Conservation (phyloP, 2,888 invertebrate genomes). For the Harpalus rufipes region DNA sequence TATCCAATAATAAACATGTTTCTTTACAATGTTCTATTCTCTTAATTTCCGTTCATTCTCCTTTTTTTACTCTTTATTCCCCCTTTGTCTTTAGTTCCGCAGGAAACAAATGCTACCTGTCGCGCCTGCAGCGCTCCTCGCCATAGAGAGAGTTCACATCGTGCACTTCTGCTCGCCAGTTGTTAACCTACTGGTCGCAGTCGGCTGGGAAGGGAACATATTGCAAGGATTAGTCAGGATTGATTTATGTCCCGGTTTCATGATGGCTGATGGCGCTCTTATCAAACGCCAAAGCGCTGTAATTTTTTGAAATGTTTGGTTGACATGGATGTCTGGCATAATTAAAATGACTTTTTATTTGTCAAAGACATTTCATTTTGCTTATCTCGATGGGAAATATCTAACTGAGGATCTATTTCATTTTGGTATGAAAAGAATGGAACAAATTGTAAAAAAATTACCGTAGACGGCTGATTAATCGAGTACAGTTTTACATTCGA, state of each 20-base stretch:
- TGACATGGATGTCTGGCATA: conserved; percentile 37
- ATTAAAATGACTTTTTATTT: conserved; percentile 51
- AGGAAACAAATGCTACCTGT: conserved; percentile 57
- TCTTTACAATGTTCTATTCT: too few relatives aligned
- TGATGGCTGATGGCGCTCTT: conserved; percentile 4
- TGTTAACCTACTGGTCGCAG: conserved; percentile 33
- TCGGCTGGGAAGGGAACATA: conserved; percentile 49
- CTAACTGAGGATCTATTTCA: background rate
- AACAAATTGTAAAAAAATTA: background rate
- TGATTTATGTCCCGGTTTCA: conserved; percentile 30
- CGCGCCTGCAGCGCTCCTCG: conserved; percentile 13
- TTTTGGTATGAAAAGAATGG: background rate
- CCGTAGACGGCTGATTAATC: background rate
- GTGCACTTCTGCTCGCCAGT: conserved; percentile 46
- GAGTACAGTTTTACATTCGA: background rate
- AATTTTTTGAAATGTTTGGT: conserved; percentile 51
- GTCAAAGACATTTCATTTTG: conserved; percentile 46
- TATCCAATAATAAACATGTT: too few relatives aligned
- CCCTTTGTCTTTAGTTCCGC: background rate
- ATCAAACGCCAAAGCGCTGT: conserved; percentile 13
- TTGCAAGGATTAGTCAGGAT: conserved; percentile 9
- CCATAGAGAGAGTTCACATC: conserved; percentile 52
- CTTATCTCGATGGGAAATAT: conserved; percentile 6
- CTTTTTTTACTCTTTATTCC: background rate
- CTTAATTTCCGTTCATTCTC: too few relatives aligned